Evolutionary conservation across 2,888 invertebrate genomes (phyloP).

Genomic region (Monopis laevigella): DNA sequence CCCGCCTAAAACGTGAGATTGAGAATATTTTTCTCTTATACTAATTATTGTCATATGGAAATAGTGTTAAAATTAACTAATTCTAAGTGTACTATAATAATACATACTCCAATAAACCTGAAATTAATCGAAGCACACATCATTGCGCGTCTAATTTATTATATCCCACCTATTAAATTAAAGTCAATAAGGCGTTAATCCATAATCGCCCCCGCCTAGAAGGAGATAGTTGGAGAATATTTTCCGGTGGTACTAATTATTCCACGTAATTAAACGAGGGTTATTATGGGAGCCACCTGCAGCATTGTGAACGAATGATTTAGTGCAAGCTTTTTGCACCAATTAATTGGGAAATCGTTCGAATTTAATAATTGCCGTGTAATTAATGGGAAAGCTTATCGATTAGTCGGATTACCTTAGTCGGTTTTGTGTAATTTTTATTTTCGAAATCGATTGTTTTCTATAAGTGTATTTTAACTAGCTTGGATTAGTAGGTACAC

Average conservation of each 20-base stretch:
- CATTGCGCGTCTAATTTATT: constrained; percentile 40
- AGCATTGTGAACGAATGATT: constrained; percentile 63
- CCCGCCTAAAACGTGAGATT: neutral
- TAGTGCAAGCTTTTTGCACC: constrained; percentile 64
- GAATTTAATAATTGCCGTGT: constrained; percentile 59
- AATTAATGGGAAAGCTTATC: constrained; percentile 42
- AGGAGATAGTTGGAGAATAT: constrained; percentile 64
- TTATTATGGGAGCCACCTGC: constrained; percentile 65
- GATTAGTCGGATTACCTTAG: neutral
- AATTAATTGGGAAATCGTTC: constrained; percentile 64
- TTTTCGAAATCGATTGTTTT: no score
- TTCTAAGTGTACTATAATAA: no score
- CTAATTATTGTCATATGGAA: no score
- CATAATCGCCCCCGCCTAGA: constrained; percentile 30
- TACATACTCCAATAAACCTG: no score
- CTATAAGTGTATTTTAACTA: no score
- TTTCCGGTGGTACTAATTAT: constrained; percentile 63
- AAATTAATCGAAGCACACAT: no score
- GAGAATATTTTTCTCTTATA: no score
- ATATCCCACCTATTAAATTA: constrained; percentile 21
- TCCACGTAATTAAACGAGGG: constrained; percentile 67
- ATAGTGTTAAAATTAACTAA: no score
- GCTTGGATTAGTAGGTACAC: no score
- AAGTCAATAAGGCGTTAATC: constrained; percentile 4
- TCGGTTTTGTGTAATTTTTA: neutral